Evolutionary conservation across 2,113 vertebrate species (phyloP).

Genomic region (Acrocephalus arundinaceus): DNA sequence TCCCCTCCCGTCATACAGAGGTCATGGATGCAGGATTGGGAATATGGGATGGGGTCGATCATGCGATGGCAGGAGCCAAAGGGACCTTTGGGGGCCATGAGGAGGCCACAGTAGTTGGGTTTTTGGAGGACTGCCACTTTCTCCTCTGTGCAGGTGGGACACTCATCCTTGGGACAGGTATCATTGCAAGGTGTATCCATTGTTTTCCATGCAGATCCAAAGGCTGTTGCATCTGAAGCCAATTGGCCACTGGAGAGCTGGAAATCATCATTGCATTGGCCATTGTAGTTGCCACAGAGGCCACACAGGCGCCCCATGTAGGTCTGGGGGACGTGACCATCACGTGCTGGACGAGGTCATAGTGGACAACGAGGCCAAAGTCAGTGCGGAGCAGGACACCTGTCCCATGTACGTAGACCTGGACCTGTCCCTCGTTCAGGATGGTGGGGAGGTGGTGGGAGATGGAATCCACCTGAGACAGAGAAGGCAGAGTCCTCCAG

Average conservation of each 20-base stretch:
- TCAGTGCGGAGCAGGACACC: conserved; percentile 23
- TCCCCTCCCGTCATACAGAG: conserved; percentile 1
- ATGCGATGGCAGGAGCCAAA: conserved; percentile 61
- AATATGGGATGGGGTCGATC: conserved; percentile 9
- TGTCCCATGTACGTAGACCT: background rate
- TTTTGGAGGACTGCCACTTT: conserved; percentile 42
- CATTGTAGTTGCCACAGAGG: conserved; percentile 75
- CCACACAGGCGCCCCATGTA: conserved; percentile 67
- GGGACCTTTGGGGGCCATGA: conserved; percentile 19
- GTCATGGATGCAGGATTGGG: conserved; percentile 58
- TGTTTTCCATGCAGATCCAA: conserved; percentile 64
- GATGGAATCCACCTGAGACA: conserved; percentile 57
- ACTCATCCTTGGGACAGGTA: background rate
- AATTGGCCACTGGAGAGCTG: conserved; percentile 23
- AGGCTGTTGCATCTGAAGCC: background rate
- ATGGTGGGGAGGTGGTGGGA: conserved; percentile 36
- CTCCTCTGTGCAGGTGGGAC: conserved; percentile 25
- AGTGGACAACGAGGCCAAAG: conserved; percentile 64
- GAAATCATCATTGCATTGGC: conserved; percentile 34
- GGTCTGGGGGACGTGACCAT: conserved; percentile 39
- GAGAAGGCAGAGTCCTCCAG: background rate
- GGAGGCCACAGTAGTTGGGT: conserved; percentile 69
- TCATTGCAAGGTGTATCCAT: background rate
- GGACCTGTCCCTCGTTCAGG: conserved; percentile 28
- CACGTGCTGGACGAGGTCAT: conserved; percentile 56